Evolutionary conservation across 37 sponge, comb jelly and placozoan genomes (phyloP).

Genomic region (Eunapius fragilis): DNA sequence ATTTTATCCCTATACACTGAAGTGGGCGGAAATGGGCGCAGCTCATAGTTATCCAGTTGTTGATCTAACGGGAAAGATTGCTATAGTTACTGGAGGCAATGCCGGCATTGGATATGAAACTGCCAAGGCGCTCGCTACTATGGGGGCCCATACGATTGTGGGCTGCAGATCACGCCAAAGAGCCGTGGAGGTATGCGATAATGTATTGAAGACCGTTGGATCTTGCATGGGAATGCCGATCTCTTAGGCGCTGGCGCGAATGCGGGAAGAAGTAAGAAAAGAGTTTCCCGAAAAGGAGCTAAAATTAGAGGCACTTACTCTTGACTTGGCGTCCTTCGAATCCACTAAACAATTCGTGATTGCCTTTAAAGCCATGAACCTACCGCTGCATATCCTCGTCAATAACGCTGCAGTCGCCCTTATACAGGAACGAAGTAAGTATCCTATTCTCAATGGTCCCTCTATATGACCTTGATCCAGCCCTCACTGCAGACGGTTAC

Average conservation of each 20-base stretch:
- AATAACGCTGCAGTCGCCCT: constrained; percentile 70
- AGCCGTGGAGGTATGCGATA: constrained; percentile 16
- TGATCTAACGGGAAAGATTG: constrained; percentile 48
- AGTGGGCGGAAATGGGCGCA: constrained; percentile 27
- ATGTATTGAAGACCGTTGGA: background rate
- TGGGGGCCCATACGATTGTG: constrained; percentile 69
- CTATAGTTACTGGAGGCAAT: constrained; percentile 66
- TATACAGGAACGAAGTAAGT: background rate
- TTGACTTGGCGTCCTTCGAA: constrained; percentile 56
- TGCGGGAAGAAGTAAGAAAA: constrained; percentile 34
- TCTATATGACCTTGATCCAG: too few species aligned
- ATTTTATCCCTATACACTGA: background rate
- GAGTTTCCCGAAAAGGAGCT: constrained; percentile 32
- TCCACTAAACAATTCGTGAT: constrained; percentile 51
- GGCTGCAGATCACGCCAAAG: constrained; percentile 51
- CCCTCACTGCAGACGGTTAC: constrained; percentile 25
- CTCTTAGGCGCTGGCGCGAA: constrained; percentile 36
- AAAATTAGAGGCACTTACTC: constrained; percentile 51
- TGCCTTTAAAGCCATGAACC: constrained; percentile 44
- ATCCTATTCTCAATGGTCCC: too few species aligned
- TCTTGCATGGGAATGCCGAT: background rate
- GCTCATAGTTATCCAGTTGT: constrained; percentile 37
- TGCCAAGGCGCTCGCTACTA: constrained; percentile 51
- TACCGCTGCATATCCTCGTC: constrained; percentile 67
- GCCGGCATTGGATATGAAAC: constrained; percentile 71